Evolutionary conservation across 2,113 vertebrate species (phyloP), one percentile per base, ranked within the genome.

Genomic region (Entomyzon cyanotis): DNA sequence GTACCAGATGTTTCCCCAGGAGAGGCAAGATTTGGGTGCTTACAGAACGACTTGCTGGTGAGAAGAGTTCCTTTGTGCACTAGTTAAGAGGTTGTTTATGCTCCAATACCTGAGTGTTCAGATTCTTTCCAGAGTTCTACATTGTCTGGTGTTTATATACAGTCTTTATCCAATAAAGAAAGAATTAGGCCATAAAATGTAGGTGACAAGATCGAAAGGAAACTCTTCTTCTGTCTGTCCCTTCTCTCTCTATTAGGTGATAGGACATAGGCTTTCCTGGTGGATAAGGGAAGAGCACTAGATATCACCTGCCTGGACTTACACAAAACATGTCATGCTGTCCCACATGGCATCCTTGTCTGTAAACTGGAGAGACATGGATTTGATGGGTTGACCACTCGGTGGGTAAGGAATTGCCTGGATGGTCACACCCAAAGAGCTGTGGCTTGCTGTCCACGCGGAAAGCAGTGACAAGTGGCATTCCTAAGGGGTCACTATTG

Each of bases 71-170:
- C 27, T 78, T 68, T 1, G 3, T 53, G 31, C 0, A 0, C 76
- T 92, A 53, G 63, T 96, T 96, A 96, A 74, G 76, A 52, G 18
- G 28, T 96, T 88, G 59, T 95, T 97, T 96, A 96, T 97, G 85
- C 31, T 84, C 41, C 37, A 52, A 39, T 55, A 88, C 41, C 41
- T 59, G 60, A 83, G n/a, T 25, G 47, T 52, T 96, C 82, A 81
- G 71, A 86, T 78, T 10, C n/a, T 93, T 67, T 64, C 33, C 17
- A 81, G 49, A 44, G 3, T 92, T 74, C 68, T 64, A 20, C 14
- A 13, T 86, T 88, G 96, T 74, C 39, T 68, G 22, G 14, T 86
- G 22, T 46, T 83, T 80, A 15, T n/a, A 64, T 10, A 15, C 10
- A 47, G 22, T 58, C n/a, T 70, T 80, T 64, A 84, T 64, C 16